These are phyloP conservation scores for Meteorus colon DNA, from an alignment of 2,888 invertebrate genomes.

Conservation along the genomic window DNA sequence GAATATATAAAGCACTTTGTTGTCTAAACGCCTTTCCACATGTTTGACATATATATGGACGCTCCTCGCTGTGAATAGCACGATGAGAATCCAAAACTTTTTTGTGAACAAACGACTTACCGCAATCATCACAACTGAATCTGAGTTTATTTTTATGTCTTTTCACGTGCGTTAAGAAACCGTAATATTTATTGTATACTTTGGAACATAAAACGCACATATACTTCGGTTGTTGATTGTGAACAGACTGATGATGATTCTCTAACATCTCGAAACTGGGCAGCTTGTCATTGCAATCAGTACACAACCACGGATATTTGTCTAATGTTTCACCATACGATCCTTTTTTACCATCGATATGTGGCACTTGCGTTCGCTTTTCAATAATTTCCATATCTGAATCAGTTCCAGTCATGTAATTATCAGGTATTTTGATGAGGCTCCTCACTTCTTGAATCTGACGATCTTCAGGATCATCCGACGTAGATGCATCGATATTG, in stretches of 20 bases:
- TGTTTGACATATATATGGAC: conserved; percentile 75
- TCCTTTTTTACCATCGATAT: conserved; percentile 38
- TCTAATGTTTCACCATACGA: conserved; percentile 68
- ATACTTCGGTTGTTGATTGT: conserved; percentile 79
- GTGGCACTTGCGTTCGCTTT: conserved; percentile 58
- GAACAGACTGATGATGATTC: conserved; percentile 78
- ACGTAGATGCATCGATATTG: conserved; percentile 31
- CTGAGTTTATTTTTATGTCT: conserved; percentile 78
- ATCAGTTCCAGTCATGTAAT: conserved; percentile 71
- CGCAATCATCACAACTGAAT: conserved; percentile 76
- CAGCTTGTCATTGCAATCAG: conserved; percentile 74
- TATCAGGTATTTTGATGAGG: conserved; percentile 66
- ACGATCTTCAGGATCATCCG: conserved; percentile 60
- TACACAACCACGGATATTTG: conserved; percentile 75
- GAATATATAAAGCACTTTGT: conserved; percentile 76
- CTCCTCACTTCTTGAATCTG: conserved; percentile 51
- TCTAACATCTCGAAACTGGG: conserved; percentile 75
- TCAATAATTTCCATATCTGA: conserved; percentile 69
- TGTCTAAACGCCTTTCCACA: conserved; percentile 77
- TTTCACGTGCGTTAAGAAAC: conserved; percentile 79
- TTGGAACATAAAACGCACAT: conserved; percentile 81
- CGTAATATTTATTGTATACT: conserved; percentile 78
- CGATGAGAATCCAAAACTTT: conserved; percentile 74
- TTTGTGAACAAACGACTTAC: conserved; percentile 76
- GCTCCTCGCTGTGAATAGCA: conserved; percentile 74